These are phyloP conservation scores for Aegotheles bennettii DNA, from an alignment of 2,113 vertebrate genomes.

Conservation along the genomic window DNA sequence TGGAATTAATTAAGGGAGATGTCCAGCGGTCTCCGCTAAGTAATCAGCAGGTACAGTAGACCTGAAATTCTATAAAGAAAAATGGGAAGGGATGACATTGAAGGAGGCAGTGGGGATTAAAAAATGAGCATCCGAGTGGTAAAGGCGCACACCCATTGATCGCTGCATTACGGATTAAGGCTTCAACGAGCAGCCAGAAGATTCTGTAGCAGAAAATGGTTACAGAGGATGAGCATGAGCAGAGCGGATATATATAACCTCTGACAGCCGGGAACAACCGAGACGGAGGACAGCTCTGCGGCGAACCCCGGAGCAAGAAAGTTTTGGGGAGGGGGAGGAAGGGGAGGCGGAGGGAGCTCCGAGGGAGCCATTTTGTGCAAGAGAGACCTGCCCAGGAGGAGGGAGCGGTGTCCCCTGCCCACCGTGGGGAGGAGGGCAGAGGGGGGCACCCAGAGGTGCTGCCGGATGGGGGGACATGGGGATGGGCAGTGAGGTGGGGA, in stretches of 20 bases:
- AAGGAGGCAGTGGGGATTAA: conserved; percentile 71
- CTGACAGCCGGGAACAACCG: conserved; percentile 58
- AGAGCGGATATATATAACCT: conserved; percentile 57
- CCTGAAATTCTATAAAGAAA: conserved; percentile 77
- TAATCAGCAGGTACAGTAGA: conserved; percentile 77
- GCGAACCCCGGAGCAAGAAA: conserved; percentile 37
- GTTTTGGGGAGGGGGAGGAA: neutral
- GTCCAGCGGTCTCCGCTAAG: conserved; percentile 67
- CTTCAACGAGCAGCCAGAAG: conserved; percentile 67
- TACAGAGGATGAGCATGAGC: conserved; percentile 56
- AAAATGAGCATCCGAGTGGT: conserved; percentile 73
- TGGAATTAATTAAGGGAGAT: conserved; percentile 80
- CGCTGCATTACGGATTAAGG: conserved; percentile 69
- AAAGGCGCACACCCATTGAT: conserved; percentile 70
- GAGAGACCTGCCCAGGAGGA: neutral
- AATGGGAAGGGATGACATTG: conserved; percentile 71
- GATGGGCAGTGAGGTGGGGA: neutral
- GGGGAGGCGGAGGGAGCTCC: rapidly evolving
- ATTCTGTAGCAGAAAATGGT: conserved; percentile 68
- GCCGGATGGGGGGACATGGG: rapidly evolving
- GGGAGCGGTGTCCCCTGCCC: neutral
- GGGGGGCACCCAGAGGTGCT: rapidly evolving
- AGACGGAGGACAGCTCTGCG: conserved; percentile 33
- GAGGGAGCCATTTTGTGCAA: conserved; percentile 13
- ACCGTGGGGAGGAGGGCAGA: neutral